Conservation (phyloP, 2,797 vertebrate species). For the Lagocephalus sceleratus region DNA sequence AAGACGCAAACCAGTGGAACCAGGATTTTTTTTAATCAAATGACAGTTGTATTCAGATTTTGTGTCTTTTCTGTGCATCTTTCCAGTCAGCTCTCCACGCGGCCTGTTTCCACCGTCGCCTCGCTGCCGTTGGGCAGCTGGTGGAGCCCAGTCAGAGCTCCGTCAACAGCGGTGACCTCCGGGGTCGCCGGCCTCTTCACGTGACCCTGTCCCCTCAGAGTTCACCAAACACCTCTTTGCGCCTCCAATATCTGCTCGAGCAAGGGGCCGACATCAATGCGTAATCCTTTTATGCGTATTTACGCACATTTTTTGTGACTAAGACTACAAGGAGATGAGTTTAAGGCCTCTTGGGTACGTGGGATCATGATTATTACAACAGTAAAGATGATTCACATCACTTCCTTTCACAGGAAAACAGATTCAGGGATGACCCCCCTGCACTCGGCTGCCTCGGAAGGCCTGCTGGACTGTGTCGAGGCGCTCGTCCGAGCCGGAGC, state of each 20-base stretch:
- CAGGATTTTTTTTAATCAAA: too few relatives aligned
- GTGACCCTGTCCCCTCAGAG: slow-evolving; percentile 49
- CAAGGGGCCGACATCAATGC: slow-evolving; percentile 50
- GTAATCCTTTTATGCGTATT: slow-evolving; percentile 38
- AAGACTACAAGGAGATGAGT: slow-evolving; percentile 12
- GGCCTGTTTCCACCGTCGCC: slow-evolving; percentile 54
- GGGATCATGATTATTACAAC: slow-evolving; percentile 6
- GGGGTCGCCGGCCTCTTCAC: slow-evolving; percentile 62
- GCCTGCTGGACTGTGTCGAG: slow-evolving; percentile 57
- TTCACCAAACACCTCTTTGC: slow-evolving; percentile 31
- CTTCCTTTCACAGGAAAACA: slow-evolving; percentile 41
- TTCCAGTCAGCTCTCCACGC: slow-evolving; percentile 52
- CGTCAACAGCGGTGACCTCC: slow-evolving; percentile 44
- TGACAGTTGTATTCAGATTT: too few relatives aligned
- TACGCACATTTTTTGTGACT: not conserved
- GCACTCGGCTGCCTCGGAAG: slow-evolving; percentile 67
- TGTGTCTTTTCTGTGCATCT: not conserved
- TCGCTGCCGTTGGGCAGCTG: slow-evolving; percentile 44
- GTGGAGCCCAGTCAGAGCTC: slow-evolving; percentile 18
- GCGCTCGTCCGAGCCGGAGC: slow-evolving; percentile 59
- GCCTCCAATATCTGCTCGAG: slow-evolving; percentile 64
- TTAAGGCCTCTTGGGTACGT: not conserved
- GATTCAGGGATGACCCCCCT: slow-evolving; percentile 59
- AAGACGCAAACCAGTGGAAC: too few relatives aligned
- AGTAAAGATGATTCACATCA: not conserved